phyloP scores from a whole-genome alignment of 2,888 invertebrate genomes.

The Andrena chrysosceles region DNA sequence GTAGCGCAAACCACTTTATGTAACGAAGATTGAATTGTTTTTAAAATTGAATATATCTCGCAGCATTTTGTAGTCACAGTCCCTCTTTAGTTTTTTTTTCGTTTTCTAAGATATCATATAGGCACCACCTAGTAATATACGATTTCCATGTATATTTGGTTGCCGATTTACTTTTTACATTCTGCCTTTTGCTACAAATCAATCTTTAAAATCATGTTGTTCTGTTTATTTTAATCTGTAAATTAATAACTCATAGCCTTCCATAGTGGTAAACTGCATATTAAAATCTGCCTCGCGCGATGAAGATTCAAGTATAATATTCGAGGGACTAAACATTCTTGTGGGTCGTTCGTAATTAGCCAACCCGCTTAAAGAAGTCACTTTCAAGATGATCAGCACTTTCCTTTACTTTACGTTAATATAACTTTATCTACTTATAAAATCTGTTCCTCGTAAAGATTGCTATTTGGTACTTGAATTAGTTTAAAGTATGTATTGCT shows the following conservation, averaged over 20 bases:
- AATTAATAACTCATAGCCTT: slow-evolving; percentile 43
- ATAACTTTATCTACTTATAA: slow-evolving; percentile 17
- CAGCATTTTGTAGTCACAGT: slow-evolving; percentile 44
- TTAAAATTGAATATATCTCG: slow-evolving; percentile 46
- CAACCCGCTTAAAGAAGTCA: slow-evolving; percentile 59
- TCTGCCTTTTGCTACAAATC: slow-evolving; percentile 22
- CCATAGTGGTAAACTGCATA: slow-evolving; percentile 23
- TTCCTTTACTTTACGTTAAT: slow-evolving; percentile 24
- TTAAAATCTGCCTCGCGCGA: slow-evolving; percentile 28
- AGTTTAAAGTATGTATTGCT: slow-evolving; percentile 2
- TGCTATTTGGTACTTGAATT: slow-evolving; percentile 3
- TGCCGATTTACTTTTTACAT: slow-evolving; percentile 31
- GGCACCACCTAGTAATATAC: slow-evolving; percentile 40
- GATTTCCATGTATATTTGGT: slow-evolving; percentile 27
- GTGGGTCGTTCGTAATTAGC: slow-evolving; percentile 39
- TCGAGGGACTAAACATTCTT: slow-evolving; percentile 56
- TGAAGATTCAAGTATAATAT: slow-evolving; percentile 42
- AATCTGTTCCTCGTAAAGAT: not conserved
- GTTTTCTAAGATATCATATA: slow-evolving; percentile 30
- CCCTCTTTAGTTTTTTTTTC: slow-evolving; percentile 40
- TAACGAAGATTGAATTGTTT: slow-evolving; percentile 44
- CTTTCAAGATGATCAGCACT: slow-evolving; percentile 70
- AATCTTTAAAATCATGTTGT: slow-evolving; percentile 25
- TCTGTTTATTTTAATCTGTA: slow-evolving; percentile 10
- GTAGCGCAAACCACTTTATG: slow-evolving; percentile 48